phyloP scores from a whole-genome alignment of 2,888 invertebrate species.

The Candidula unifasciata region DNA sequence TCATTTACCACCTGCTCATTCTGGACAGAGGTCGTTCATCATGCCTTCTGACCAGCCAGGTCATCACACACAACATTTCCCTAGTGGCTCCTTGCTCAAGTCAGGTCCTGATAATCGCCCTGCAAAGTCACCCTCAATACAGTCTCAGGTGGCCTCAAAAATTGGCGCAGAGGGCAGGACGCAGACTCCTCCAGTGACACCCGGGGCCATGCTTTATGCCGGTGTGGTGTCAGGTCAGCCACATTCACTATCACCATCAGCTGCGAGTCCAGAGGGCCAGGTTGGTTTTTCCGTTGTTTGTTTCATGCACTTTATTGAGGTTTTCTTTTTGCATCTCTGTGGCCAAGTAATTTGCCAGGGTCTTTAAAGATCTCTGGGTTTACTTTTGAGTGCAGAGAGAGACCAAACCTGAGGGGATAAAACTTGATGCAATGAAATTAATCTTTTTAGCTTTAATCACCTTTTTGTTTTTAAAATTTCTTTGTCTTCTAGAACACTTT shows the following conservation, averaged over 20 bases:
- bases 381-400: too few species aligned
- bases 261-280: conserved; percentile 68
- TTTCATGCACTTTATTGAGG: too few species aligned
- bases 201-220: conserved; percentile 58
- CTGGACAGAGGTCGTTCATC: conserved; percentile 32
- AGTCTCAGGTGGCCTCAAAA: conserved; percentile 22
- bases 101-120: conserved; percentile 11
- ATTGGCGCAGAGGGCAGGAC: conserved; percentile 31
- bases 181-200: conserved; percentile 57
- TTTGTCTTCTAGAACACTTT: too few species aligned
- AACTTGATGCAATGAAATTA: too few species aligned
- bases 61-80: conserved; percentile 29
- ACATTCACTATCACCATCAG: conserved; percentile 60
- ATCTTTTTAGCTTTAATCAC: too few species aligned
- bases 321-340: too few species aligned
- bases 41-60: conserved; percentile 41
- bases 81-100: conserved; percentile 35
- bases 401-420: too few species aligned
- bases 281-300: conserved; percentile 50
- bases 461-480: too few species aligned
- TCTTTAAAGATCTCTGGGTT: too few species aligned
- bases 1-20: conserved; percentile 41
- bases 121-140: conserved; percentile 47
- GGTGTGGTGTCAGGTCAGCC: conserved; percentile 66
- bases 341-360: too few species aligned